Evolutionary conservation across 2,113 vertebrate species (phyloP).

Genomic region (Myanophis thanlyinensis): DNA sequence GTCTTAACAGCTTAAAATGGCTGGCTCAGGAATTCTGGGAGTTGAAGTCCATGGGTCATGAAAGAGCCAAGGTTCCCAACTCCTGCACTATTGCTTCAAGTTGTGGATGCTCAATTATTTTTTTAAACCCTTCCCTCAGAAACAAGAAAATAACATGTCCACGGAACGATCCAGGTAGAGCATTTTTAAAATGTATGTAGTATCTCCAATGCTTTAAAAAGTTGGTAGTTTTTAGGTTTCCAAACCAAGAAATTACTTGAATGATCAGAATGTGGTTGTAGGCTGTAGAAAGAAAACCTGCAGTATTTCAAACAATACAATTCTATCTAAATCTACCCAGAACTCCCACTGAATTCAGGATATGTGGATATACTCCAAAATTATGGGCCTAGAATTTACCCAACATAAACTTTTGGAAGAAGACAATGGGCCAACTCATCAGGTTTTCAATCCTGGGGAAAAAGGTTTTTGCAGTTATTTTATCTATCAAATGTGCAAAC

Average conservation of each 20-base stretch:
- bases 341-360: not conserved
- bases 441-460: not conserved
- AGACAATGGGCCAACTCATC: not conserved
- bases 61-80: too few species aligned
- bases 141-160: not conserved
- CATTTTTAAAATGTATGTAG: not conserved
- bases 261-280: not conserved
- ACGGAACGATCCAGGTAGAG: not conserved
- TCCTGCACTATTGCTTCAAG: too few species aligned
- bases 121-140: not conserved
- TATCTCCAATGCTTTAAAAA: not conserved
- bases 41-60: too few species aligned
- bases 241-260: not conserved
- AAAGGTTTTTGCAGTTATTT: not conserved
- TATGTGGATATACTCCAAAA: not conserved
- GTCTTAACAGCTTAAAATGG: too few species aligned
- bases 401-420: not conserved
- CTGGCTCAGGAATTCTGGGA: too few species aligned
- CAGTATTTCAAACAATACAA: not conserved
- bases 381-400: not conserved
- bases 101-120: not conserved
- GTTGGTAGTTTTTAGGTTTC: not conserved
- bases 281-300: not conserved
- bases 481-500: not conserved
- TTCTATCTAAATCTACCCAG: not conserved